A percentile compares a stretch with the other conserved stretches of the same genome.
Evolutionary conservation across 1,140 invertebrate species (phyloP).

Genomic region (Rhopalosiphum padi): DNA sequence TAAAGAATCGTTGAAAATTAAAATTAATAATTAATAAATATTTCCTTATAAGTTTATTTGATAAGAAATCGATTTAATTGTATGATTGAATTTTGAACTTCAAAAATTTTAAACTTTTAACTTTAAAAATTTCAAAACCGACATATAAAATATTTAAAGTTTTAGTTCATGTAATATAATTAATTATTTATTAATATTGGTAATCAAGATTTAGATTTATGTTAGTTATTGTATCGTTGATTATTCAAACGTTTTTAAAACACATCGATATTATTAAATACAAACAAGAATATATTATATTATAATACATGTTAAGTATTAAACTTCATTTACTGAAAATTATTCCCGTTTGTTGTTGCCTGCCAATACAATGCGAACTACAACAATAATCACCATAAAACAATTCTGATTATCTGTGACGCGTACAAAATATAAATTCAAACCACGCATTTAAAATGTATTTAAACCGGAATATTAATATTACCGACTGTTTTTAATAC

Average conservation of each 20-base stretch:
- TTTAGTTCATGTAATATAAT: neutral
- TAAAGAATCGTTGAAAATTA: neutral
- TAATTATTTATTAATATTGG: neutral
- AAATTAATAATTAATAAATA: neutral
- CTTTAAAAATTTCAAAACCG: too few species aligned
- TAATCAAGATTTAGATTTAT: neutral
- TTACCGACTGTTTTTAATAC: neutral
- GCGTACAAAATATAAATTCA: neutral
- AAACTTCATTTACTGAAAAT: neutral
- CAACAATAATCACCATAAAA: neutral
- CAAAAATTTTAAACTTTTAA: too few species aligned
- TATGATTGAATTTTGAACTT: neutral
- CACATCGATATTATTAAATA: neutral
- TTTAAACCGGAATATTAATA: neutral
- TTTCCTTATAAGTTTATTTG: neutral
- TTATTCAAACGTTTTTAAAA: neutral
- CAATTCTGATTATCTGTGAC: neutral
- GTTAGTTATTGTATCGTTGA: neutral
- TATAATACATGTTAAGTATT: neutral
- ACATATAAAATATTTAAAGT: neutral
- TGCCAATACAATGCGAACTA: neutral
- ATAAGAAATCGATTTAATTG: neutral
- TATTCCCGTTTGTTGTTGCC: neutral
- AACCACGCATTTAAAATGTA: neutral
- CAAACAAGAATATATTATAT: neutral